Conservation (phyloP, 2,113 vertebrate species). For the Tachycineta bicolor region DNA sequence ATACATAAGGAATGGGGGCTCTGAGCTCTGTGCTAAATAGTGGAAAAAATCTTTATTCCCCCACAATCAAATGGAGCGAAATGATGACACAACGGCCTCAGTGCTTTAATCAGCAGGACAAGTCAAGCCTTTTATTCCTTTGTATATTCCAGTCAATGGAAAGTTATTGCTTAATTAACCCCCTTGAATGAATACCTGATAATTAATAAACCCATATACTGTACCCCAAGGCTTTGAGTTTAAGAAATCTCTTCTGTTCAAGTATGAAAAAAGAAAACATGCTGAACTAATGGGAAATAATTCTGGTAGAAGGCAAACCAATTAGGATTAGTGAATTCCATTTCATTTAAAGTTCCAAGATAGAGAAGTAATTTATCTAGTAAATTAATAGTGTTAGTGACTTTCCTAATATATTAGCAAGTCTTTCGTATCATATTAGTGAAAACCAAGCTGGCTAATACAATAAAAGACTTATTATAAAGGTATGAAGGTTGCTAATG, state of each 20-base stretch:
- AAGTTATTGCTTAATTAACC: constrained; percentile 85
- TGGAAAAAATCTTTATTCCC: constrained; percentile 67
- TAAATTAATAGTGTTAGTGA: constrained; percentile 82
- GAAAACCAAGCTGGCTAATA: constrained; percentile 77
- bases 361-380: constrained; percentile 83
- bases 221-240: constrained; percentile 77
- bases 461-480: constrained; percentile 74
- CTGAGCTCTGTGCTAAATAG: constrained; percentile 9
- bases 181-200: constrained; percentile 82
- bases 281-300: constrained; percentile 84
- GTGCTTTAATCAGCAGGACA: constrained; percentile 72
- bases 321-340: constrained; percentile 85
- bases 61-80: constrained; percentile 49
- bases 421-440: constrained; percentile 80
- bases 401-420: constrained; percentile 78
- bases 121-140: constrained; percentile 75
- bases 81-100: constrained; percentile 47
- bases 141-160: constrained; percentile 76
- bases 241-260: constrained; percentile 78
- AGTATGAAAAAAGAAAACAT: constrained; percentile 77
- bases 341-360: constrained; percentile 84
- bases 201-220: constrained; percentile 82
- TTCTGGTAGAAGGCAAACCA: constrained; percentile 80
- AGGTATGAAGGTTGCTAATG: constrained; percentile 72
- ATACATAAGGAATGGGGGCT: neutral